Percentiles rank a stretch among this genome's conserved stretches.
Conservation (phyloP, 2,113 vertebrate species). For the Callorhinus ursinus region DNA sequence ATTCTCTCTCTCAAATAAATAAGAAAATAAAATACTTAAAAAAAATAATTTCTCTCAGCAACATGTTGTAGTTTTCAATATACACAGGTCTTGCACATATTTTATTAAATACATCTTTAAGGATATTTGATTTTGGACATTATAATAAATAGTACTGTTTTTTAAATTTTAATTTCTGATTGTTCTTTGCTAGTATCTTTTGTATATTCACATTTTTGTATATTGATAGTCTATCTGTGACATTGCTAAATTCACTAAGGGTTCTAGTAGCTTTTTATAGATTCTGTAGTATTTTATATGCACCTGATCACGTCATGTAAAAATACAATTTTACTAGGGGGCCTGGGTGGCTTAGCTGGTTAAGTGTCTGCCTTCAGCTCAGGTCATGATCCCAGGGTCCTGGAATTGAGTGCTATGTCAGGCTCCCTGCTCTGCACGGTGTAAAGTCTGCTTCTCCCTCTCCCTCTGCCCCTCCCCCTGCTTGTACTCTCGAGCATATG, state of each 20-base stretch:
- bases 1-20: no score
- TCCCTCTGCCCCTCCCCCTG: no score
- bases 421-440: no score
- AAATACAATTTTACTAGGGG: not conserved
- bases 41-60: not conserved
- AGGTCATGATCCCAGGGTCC: no score
- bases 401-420: no score
- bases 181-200: not conserved
- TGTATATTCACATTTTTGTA: not conserved
- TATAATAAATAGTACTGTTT: not conserved
- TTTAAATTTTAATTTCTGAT: not conserved
- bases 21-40: no score
- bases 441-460: no score
- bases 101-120: not conserved
- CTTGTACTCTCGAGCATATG: no score
- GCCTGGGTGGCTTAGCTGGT: no score
- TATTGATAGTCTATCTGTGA: not conserved
- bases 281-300: not conserved
- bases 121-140: not conserved
- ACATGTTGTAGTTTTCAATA: constrained; percentile 6
- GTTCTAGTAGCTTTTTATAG: not conserved
- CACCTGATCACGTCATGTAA: not conserved
- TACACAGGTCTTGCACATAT: not conserved
- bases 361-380: no score
- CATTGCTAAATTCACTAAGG: not conserved